phyloP scores from a whole-genome alignment of 1,140 invertebrate genomes.

The Lethrus apterus region DNA sequence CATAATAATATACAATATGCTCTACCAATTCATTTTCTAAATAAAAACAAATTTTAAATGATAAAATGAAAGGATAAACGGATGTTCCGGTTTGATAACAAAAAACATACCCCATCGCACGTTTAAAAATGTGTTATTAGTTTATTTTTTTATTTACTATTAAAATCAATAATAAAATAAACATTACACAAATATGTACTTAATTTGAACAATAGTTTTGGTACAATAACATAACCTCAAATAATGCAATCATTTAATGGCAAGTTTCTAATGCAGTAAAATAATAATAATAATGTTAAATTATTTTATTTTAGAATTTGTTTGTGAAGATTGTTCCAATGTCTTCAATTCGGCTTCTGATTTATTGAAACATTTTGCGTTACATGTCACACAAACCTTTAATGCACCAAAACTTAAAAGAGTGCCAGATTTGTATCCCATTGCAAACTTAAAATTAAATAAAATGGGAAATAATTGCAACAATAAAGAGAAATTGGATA shows the following conservation, averaged over 20 bases:
- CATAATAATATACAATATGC: no score
- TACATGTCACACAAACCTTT: constrained; percentile 24
- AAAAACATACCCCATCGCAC: no score
- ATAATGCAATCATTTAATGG: constrained; percentile 12
- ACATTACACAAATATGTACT: no score
- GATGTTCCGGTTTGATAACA: no score
- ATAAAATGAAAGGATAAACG: no score
- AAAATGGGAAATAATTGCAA: constrained; percentile 9
- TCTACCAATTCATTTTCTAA: no score
- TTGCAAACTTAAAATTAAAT: constrained; percentile 3
- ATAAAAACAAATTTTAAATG: no score
- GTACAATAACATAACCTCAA: constrained; percentile 13
- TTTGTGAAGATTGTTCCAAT: constrained; percentile 31
- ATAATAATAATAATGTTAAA: background rate
- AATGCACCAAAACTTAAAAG: constrained; percentile 16
- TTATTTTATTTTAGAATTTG: constrained; percentile 26
- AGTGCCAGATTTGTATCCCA: constrained; percentile 18
- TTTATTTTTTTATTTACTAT: no score
- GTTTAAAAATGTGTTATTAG: no score
- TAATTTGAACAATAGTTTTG: no score
- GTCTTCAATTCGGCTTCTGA: constrained; percentile 31
- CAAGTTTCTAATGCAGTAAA: constrained; percentile 4
- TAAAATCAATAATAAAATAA: no score
- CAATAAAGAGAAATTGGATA: constrained; percentile 8
- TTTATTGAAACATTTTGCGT: constrained; percentile 34